Evolutionary conservation across 1,140 invertebrate species (phyloP).

Genomic region (Drosophila ambigua): DNA sequence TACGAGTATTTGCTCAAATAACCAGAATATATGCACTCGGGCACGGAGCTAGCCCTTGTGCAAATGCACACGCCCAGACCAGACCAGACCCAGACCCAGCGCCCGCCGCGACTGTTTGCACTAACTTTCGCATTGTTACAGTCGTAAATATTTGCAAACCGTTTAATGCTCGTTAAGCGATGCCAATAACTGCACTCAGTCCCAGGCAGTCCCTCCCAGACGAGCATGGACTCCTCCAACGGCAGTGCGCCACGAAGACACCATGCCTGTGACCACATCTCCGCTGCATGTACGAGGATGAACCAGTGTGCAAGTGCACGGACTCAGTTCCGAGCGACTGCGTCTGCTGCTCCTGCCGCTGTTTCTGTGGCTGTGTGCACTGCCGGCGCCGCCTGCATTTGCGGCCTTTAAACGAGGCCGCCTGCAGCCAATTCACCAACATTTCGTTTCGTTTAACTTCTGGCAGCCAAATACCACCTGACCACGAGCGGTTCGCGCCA

Average conservation of each 20-base stretch:
- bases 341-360: too few species aligned
- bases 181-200: slow-evolving; percentile 52
- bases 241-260: slow-evolving; percentile 3
- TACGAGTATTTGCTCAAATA: slow-evolving; percentile 43
- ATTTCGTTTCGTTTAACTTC: too few species aligned
- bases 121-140: slow-evolving; percentile 56
- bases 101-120: slow-evolving; percentile 15
- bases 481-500: too few species aligned
- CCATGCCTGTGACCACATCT: background rate
- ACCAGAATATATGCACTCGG: slow-evolving; percentile 55
- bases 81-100: background rate
- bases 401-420: too few species aligned
- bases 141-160: slow-evolving; percentile 65
- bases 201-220: slow-evolving; percentile 2
- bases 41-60: slow-evolving; percentile 24
- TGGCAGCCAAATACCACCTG: too few species aligned
- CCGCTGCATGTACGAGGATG: too few species aligned
- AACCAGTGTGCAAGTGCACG: too few species aligned
- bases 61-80: too few species aligned
- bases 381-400: too few species aligned
- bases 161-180: slow-evolving; percentile 62
- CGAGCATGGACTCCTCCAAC: slow-evolving; percentile 2
- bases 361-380: too few species aligned
- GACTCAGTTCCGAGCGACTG: too few species aligned
- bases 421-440: too few species aligned